A percentile compares a stretch with the other conserved stretches of the same genome.
phyloP scores from a whole-genome alignment of 2,113 vertebrate genomes.

The Laticauda laticaudata region DNA sequence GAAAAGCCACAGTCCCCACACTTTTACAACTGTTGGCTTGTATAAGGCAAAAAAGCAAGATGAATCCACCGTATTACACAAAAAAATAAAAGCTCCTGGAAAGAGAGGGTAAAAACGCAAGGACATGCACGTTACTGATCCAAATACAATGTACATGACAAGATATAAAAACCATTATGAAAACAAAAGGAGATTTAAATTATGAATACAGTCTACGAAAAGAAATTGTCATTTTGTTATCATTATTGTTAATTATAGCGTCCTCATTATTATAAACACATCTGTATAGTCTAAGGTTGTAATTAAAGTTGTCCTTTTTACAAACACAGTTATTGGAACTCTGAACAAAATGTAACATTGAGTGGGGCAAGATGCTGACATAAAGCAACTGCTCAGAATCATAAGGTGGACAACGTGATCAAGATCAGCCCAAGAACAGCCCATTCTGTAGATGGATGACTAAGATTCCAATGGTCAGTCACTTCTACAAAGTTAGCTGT shows the following conservation, averaged over 20 bases:
- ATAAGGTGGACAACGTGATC: constrained; percentile 63
- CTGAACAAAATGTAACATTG: constrained; percentile 74
- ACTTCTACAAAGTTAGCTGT: constrained; percentile 67
- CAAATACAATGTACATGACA: constrained; percentile 87
- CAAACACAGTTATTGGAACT: constrained; percentile 74
- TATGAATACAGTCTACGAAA: constrained; percentile 81
- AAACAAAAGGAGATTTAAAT: constrained; percentile 81
- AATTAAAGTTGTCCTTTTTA: constrained; percentile 78
- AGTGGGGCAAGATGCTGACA: constrained; percentile 70
- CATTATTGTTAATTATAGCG: constrained; percentile 3
- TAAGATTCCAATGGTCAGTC: constrained; percentile 61
- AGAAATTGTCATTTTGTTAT: constrained; percentile 73
- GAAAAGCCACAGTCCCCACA: constrained; percentile 88
- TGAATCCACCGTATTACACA: constrained; percentile 81
- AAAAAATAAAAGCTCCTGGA: constrained; percentile 77
- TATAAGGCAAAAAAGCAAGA: constrained; percentile 88
- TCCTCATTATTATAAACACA: constrained; percentile 80
- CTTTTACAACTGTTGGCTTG: constrained; percentile 94
- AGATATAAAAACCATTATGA: constrained; percentile 86
- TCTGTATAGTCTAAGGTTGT: constrained; percentile 78
- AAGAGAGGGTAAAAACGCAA: constrained; percentile 59
- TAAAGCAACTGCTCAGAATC: constrained; percentile 70
- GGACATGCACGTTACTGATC: constrained; percentile 82
- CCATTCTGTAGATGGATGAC: constrained; percentile 56
- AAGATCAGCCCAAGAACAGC: constrained; percentile 56